Evolutionary conservation across 2,888 invertebrate genomes (phyloP).

Genomic region (Gerris lacustris): DNA sequence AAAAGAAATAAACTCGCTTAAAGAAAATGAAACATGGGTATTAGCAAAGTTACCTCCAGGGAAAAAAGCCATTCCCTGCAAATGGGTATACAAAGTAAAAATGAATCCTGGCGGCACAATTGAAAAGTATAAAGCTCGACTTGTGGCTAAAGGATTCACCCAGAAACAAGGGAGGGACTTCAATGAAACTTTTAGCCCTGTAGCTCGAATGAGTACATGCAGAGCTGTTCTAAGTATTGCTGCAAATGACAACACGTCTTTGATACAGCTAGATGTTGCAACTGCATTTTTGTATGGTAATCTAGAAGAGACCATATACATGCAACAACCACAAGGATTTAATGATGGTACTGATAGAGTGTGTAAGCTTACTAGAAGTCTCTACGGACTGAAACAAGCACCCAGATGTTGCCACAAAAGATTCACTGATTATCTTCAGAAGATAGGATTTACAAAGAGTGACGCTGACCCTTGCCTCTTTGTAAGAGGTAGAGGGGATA

Average conservation of each 20-base stretch:
- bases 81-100: constrained; percentile 15
- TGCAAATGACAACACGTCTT: constrained; percentile 20
- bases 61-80: constrained; percentile 12
- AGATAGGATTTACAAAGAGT: constrained; percentile 4
- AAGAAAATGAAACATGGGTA: background rate
- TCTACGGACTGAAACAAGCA: constrained; percentile 28
- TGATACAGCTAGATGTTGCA: constrained; percentile 29
- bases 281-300: constrained; percentile 31
- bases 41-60: constrained; percentile 9
- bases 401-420: constrained; percentile 16
- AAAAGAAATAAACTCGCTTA: background rate
- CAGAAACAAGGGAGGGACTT: constrained; percentile 32
- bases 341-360: constrained; percentile 30
- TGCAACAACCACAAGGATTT: constrained; percentile 33
- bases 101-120: constrained; percentile 20
- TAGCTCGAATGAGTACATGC: constrained; percentile 28
- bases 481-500: constrained; percentile 6
- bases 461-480: constrained; percentile 10
- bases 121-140: constrained; percentile 30
- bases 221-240: constrained; percentile 26
- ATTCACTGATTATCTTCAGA: background rate
- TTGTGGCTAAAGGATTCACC: constrained; percentile 32
- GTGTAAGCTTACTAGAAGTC: constrained; percentile 28
- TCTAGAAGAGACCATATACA: constrained; percentile 25
- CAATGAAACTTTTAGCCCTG: constrained; percentile 33